Percentiles rank a stretch among this genome's conserved stretches.
Evolutionary conservation across 2,888 invertebrate species (phyloP).

Genomic region (Pyrgus malvae): DNA sequence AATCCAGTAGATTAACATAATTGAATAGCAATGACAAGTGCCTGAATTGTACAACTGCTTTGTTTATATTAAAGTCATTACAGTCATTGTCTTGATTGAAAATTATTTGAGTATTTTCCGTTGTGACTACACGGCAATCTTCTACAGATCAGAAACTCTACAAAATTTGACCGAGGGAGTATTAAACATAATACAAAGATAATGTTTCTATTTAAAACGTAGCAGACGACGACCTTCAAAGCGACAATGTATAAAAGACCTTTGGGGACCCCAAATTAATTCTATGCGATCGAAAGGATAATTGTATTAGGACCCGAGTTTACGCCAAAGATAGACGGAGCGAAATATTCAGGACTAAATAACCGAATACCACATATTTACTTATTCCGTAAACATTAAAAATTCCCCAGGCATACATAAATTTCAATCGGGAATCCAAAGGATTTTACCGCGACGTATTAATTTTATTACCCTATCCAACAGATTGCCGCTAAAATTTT

Average conservation of each 20-base stretch:
- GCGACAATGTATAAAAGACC: constrained; percentile 49
- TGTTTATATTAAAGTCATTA: no score
- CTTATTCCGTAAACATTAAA: constrained; percentile 32
- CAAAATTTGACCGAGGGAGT: no score
- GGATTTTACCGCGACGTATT: constrained; percentile 23
- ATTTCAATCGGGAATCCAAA: constrained; percentile 35
- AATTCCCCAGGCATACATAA: constrained; percentile 30
- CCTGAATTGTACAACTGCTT: no score
- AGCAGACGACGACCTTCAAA: constrained; percentile 28
- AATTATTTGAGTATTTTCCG: no score
- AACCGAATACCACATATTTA: constrained; percentile 47
- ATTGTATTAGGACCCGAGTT: constrained; percentile 60
- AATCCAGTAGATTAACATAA: no score
- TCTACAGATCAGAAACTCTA: no score
- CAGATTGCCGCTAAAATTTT: no score
- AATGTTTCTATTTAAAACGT: not conserved
- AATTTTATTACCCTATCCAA: not conserved
- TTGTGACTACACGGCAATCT: no score
- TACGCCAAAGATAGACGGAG: constrained; percentile 40
- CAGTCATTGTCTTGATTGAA: no score
- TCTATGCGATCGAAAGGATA: constrained; percentile 60
- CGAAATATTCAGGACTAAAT: constrained; percentile 60
- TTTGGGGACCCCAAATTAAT: constrained; percentile 55
- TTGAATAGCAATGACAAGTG: no score
- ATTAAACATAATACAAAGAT: not conserved